These are phyloP conservation scores for Creontiades dilutus DNA, from an alignment of 2,888 invertebrate genomes.

Conservation along the genomic window DNA sequence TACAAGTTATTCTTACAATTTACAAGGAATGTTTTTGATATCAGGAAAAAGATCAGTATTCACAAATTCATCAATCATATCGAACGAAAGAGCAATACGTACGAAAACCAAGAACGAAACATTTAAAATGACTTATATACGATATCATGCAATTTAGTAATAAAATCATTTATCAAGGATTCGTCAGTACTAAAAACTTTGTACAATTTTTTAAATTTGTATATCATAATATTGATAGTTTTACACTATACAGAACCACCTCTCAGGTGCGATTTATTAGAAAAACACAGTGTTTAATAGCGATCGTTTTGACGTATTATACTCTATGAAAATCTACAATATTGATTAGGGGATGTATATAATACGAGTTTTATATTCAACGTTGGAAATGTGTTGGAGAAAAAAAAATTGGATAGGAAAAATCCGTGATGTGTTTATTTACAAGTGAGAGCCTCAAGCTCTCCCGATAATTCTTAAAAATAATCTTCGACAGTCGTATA, in stretches of 20 bases:
- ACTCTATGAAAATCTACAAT: background rate
- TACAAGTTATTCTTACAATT: constrained; percentile 38
- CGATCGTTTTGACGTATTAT: constrained; percentile 25
- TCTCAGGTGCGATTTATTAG: constrained; percentile 14
- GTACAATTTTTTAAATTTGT: background rate
- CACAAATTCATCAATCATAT: background rate
- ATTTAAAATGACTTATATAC: background rate
- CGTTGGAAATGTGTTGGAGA: background rate
- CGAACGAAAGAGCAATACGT: background rate
- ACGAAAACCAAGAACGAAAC: background rate
- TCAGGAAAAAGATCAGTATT: background rate
- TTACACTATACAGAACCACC: constrained; percentile 26
- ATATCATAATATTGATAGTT: background rate
- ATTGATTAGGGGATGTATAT: background rate
- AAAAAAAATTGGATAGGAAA: background rate
- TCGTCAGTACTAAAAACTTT: constrained; percentile 38
- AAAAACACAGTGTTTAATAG: constrained; percentile 31
- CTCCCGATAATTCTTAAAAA: constrained; percentile 30
- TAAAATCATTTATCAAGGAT: background rate
- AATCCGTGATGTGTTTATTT: constrained; percentile 40
- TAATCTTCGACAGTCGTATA: constrained; percentile 60
- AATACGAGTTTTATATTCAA: background rate
- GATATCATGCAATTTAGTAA: background rate
- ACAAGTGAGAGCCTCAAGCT: background rate
- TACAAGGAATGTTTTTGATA: constrained; percentile 40